These are phyloP conservation scores for Berghia stephanieae DNA, from an alignment of 1,140 invertebrate genomes.

Conservation along the genomic window DNA sequence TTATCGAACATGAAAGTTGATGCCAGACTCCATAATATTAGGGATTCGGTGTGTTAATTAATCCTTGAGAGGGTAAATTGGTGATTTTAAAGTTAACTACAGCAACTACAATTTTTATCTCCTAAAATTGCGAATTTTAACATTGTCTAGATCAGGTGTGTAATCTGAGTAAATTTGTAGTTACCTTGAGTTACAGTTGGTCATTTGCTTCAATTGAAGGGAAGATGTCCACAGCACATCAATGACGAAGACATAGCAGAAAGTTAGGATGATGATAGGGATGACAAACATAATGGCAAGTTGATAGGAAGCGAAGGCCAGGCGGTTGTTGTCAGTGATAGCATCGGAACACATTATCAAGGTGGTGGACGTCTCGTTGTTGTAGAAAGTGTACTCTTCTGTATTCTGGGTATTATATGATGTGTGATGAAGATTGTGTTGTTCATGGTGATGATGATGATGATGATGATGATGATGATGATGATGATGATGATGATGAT, in stretches of 20 bases:
- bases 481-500: slow-evolving; percentile 17
- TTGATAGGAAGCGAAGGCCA: slow-evolving; percentile 67
- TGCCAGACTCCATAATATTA: no score
- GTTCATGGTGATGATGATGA: slow-evolving; percentile 6
- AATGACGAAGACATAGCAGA: slow-evolving; percentile 71
- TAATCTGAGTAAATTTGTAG: no score
- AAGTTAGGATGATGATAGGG: slow-evolving; percentile 69
- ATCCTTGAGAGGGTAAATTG: no score
- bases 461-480: slow-evolving; percentile 20
- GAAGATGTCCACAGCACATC: slow-evolving; percentile 71
- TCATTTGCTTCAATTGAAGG: slow-evolving; percentile 54
- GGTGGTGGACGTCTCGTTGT: slow-evolving; percentile 61
- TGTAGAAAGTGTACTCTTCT: slow-evolving; percentile 57
- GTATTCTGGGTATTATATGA: slow-evolving; percentile 54
- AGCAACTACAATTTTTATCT: no score
- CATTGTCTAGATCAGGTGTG: no score
- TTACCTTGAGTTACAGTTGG: no score
- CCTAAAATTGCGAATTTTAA: no score
- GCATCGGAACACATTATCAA: slow-evolving; percentile 65
- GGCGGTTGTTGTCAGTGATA: slow-evolving; percentile 42
- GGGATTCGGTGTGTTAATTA: no score
- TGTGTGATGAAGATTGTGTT: background rate
- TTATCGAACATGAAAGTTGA: no score
- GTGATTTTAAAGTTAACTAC: no score
- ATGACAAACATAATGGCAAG: slow-evolving; percentile 68